Base-by-base conservation (phyloP, 2,113 vertebrate genomes). In the Perccottus glenii region DNA sequence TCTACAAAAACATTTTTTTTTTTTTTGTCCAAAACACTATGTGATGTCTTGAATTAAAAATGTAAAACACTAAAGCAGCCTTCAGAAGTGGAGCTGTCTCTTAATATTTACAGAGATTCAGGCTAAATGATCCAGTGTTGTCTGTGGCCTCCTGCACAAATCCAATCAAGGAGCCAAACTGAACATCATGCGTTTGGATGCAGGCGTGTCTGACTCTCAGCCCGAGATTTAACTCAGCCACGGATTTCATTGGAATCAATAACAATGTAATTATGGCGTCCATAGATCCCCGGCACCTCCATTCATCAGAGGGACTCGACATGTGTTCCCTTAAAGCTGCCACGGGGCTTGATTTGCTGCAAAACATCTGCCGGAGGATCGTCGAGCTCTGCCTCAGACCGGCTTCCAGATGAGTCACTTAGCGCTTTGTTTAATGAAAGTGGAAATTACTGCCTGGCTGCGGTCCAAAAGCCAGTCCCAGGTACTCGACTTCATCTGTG, bases 261-360 rank as follows among this genome's bases (percentile, higher is more conserved):
- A 85, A 78, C 5, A 32, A 46, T 49, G 71, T 85, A 85, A 87
- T 88, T 81, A 87, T 73, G 70, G 43, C 74, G 73, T 75, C 73
- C 68, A 74, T 77, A 81, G 78, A 80, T 81, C 70, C 81, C 67
- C 42, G 40, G 67, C 65, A 53, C 77, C 70, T 73, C 66, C 52
- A 80, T 87, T 83, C 78, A 78, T 86, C 88, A 85, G 71, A 75
- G 72, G 16, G 77, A 73, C 80, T 73, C 73, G 86, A 88, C 88
- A 80, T 70, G 74, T 77, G 83, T 86, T 86, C 82, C 55, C 63
- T 58, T 73, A 74, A 88, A 90, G 40, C 82, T 85, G 80, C 70
- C 83, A 56, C 60, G 60, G 64, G 52, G 48, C 45, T 44, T 83
- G 78, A 83, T 85, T 85, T 82, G 79, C 76, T 47, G 78, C 71